Percentiles rank a stretch among this genome's conserved stretches.
phyloP scores from a whole-genome alignment of 2,113 vertebrate genomes.

The Lophura nycthemera region DNA sequence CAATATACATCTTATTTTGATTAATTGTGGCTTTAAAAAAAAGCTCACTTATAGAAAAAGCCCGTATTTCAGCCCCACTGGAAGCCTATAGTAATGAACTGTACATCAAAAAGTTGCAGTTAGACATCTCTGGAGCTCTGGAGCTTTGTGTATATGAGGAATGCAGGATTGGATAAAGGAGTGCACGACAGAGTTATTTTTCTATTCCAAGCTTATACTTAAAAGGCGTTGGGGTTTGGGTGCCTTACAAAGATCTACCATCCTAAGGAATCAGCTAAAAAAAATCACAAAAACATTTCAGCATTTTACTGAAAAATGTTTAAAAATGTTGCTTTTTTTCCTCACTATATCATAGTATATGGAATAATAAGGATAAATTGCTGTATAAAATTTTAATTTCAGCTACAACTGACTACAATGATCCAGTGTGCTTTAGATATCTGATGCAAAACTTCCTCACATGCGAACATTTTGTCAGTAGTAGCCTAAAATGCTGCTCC shows the following conservation, averaged over 20 bases:
- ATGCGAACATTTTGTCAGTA: neutral
- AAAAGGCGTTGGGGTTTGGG: neutral
- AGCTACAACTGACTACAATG: neutral
- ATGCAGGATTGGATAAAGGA: neutral
- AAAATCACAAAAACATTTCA: neutral
- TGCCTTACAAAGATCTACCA: neutral
- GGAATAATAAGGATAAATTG: neutral
- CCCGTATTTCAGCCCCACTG: neutral
- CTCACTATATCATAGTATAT: neutral
- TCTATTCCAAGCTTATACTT: neutral
- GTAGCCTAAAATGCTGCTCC: neutral
- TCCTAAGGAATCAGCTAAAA: neutral
- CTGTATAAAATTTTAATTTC: neutral
- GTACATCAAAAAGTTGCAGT: neutral
- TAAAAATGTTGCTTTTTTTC: neutral
- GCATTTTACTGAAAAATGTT: neutral
- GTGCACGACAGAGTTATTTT: neutral
- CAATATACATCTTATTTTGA: conserved; percentile 24
- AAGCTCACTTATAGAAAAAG: neutral
- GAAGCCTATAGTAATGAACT: neutral
- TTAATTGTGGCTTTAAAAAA: neutral
- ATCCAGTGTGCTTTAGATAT: neutral
- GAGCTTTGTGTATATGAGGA: neutral
- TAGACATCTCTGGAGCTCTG: neutral
- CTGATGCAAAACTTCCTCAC: neutral